Conservation (phyloP, 2,113 vertebrate genomes). For the Otocyon megalotis region DNA sequence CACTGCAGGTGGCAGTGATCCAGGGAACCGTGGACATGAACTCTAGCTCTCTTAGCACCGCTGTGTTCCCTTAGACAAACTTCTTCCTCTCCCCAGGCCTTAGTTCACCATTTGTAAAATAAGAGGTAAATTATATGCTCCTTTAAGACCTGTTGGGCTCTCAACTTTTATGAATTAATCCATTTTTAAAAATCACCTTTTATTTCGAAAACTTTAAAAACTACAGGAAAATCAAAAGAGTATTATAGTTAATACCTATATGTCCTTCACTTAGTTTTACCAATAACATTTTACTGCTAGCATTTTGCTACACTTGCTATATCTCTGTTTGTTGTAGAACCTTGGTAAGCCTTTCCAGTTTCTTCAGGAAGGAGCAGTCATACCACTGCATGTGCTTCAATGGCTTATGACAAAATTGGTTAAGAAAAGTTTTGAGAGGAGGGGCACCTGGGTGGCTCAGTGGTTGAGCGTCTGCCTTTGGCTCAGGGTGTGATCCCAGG, state of each 20-base stretch:
- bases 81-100: neutral
- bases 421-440: neutral
- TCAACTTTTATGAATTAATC: neutral
- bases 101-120: neutral
- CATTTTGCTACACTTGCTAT: neutral
- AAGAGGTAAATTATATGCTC: neutral
- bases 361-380: neutral
- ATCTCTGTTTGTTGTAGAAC: neutral
- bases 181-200: neutral
- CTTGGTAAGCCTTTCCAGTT: neutral
- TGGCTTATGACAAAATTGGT: neutral
- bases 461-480: neutral
- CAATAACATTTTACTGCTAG: neutral
- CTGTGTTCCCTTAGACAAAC: neutral
- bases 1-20: accelerated
- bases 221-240: neutral
- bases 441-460: neutral
- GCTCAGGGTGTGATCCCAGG: too few relatives aligned
- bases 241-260: neutral
- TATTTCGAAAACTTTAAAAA: slow-evolving; percentile 12
- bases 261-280: neutral
- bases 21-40: neutral
- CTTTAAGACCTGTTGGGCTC: neutral
- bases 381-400: neutral
- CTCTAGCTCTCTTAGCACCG: neutral